Percentiles rank a stretch among this genome's conserved stretches.
Evolutionary conservation across 2,888 invertebrate species (phyloP).

Genomic region (Drosophila picticornis): DNA sequence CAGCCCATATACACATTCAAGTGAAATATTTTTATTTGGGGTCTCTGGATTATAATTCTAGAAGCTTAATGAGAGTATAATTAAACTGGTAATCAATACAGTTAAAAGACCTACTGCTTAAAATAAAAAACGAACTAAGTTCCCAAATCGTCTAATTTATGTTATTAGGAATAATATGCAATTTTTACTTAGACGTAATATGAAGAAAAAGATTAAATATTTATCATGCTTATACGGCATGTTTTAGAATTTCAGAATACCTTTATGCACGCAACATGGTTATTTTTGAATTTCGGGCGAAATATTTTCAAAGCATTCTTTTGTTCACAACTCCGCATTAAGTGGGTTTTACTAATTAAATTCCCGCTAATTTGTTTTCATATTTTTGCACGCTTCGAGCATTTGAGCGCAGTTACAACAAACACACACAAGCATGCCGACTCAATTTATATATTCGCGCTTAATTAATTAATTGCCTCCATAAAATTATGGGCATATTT

Average conservation of each 20-base stretch:
- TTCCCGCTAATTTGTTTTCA: slow-evolving; percentile 63
- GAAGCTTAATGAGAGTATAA: background rate
- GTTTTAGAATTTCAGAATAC: background rate
- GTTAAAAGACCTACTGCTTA: background rate
- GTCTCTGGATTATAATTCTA: background rate
- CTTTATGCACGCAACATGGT: background rate
- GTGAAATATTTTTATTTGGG: background rate
- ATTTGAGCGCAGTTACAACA: background rate
- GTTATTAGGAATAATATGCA: background rate
- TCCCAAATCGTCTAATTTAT: background rate
- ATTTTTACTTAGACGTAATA: background rate
- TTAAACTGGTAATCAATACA: background rate
- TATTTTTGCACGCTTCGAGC: slow-evolving; percentile 19
- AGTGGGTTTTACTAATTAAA: slow-evolving; percentile 54
- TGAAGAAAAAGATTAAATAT: background rate
- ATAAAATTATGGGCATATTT: slow-evolving; percentile 43
- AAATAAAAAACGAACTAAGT: background rate
- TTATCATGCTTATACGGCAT: background rate
- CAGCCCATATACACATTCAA: background rate
- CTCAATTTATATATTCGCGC: slow-evolving; percentile 50
- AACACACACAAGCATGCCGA: background rate
- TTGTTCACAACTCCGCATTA: slow-evolving; percentile 20
- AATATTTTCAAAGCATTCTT: slow-evolving; percentile 23
- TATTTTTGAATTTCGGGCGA: background rate
- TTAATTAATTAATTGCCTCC: slow-evolving; percentile 62